These are phyloP conservation scores for Osmerus eperlanus DNA, from an alignment of 2,113 vertebrate species.

Conservation along the genomic window DNA sequence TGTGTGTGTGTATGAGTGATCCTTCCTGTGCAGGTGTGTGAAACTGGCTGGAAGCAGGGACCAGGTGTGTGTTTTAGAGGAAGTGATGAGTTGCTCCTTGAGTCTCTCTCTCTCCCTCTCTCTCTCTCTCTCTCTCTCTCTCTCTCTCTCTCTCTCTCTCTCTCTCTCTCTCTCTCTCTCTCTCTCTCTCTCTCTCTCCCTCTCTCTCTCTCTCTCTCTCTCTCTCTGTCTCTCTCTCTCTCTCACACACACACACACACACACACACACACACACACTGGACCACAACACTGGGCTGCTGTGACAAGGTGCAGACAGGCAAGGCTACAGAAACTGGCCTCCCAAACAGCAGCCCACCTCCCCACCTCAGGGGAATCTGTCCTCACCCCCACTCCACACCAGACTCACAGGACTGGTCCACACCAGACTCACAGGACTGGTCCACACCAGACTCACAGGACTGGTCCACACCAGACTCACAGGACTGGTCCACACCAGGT, in stretches of 20 bases:
- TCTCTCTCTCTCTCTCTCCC: no score
- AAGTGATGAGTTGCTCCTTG: constrained; percentile 13
- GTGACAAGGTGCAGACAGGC: constrained; percentile 33
- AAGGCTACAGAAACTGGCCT: neutral
- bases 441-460: no score
- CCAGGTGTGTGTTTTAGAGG: constrained; percentile 18
- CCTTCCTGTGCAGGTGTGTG: constrained; percentile 2
- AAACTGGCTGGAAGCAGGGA: constrained; percentile 1
- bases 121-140: neutral
- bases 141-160: neutral
- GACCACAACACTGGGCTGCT: neutral
- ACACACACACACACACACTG: neutral
- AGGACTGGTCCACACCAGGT: no score
- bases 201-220: no score
- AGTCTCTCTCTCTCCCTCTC: neutral
- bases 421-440: no score
- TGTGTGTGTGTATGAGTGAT: neutral
- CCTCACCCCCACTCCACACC: neutral
- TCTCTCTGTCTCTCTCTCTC: neutral
- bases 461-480: no score
- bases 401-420: no score
- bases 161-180: no score
- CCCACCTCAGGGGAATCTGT: neutral
- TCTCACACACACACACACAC: constrained; percentile 14
- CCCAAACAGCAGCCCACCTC: neutral